A percentile compares a stretch with the other conserved stretches of the same genome.
phyloP scores from a whole-genome alignment of 2,113 vertebrate genomes.

The Mustelus asterias region DNA sequence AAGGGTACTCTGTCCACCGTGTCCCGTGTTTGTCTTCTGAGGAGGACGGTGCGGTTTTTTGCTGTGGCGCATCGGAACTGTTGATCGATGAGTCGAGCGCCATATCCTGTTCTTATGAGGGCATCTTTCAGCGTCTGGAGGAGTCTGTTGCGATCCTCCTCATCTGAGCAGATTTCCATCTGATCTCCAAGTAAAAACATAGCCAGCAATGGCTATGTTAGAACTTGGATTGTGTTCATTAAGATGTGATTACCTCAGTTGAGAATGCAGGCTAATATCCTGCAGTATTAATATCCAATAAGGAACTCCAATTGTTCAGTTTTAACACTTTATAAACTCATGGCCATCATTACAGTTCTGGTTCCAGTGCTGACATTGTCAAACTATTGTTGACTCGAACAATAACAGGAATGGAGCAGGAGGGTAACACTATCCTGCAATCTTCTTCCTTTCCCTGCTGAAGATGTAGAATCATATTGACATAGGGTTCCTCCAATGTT shows the following conservation, averaged over 20 bases:
- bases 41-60: no score
- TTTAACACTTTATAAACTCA: not conserved
- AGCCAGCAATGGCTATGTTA: not conserved
- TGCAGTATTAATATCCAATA: not conserved
- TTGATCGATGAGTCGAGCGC: no score
- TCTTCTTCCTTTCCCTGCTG: not conserved
- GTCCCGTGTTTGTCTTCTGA: no score
- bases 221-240: not conserved
- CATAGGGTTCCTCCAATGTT: not conserved
- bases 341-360: not conserved
- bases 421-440: not conserved
- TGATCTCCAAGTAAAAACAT: not conserved
- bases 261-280: not conserved
- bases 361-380: not conserved
- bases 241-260: not conserved
- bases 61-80: no score
- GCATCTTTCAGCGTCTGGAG: no score
- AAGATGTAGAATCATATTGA: not conserved
- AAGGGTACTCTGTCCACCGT: no score
- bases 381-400: not conserved
- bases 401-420: not conserved
- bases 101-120: no score
- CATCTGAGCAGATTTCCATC: no score
- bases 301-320: not conserved
- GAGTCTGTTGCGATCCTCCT: no score